Base-by-base conservation (phyloP, 2,888 invertebrate species). In the Eueremaeus valkanovi region DNA sequence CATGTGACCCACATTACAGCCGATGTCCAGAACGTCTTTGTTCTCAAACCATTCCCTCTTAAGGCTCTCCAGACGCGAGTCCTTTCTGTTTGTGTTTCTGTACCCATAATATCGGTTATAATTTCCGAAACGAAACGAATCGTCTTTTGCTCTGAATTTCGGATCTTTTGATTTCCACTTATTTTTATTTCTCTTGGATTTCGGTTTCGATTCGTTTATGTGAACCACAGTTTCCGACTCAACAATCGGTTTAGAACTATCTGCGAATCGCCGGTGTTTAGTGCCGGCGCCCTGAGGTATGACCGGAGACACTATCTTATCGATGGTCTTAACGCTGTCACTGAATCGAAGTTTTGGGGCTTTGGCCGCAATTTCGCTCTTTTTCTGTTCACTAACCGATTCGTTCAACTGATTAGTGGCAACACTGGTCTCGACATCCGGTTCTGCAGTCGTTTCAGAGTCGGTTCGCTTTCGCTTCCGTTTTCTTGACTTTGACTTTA, bases 31-130 rank as follows among this genome's bases (percentile, higher is more conserved):
- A 63, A 98, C 90, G 84, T 94, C 92, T 84, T 93, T 95, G 79
- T 90, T 90, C 78, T 89, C 87, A 83, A 98, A 96, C 82, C 96
- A 87, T 81, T 93, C 90, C 61, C 88, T 86, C 81, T 92, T 89
- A 81, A 98, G 90, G 75, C 91, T 90, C 81, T 89, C 89, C 79
- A 98, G 85, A 73, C 99, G 88, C 63, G 90, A 88, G 84, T 98
- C 98, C 16, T 40, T 24, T 36, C 68, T 24, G 55, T 90, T 87
- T 1, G 18, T 31, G 84, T 95, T 93, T 45, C 97, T 88, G 83
- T 96, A 95, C 29, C 97, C 97, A 82, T 96, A 95, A 86, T 98
- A 98, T 85, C 93, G 90, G 83, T 93, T 92, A 85, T 96, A 98
- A 85, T 99, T 99, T 75, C 99, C 98, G 86, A 91, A 95, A 82